These are phyloP conservation scores for Regulus satrapa DNA, from an alignment of 2,113 vertebrate genomes.

Conservation along the genomic window DNA sequence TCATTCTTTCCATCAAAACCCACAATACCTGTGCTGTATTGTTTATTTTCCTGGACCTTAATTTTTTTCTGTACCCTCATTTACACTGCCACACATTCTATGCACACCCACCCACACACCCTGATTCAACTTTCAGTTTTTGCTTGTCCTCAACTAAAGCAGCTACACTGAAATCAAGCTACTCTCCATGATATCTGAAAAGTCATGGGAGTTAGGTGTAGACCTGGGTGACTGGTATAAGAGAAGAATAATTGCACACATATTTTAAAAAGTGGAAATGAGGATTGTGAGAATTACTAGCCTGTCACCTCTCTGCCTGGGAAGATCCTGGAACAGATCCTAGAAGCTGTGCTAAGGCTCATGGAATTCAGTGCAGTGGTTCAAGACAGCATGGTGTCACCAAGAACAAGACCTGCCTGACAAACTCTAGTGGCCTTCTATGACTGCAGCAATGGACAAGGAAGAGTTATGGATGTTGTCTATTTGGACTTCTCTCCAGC, in stretches of 20 bases:
- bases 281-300: neutral
- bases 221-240: neutral
- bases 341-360: neutral
- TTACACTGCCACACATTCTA: neutral
- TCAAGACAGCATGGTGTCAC: neutral
- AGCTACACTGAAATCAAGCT: neutral
- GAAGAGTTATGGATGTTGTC: neutral
- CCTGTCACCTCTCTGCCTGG: neutral
- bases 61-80: neutral
- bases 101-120: rapidly evolving
- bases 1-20: neutral
- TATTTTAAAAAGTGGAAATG: neutral
- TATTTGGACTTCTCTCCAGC: neutral
- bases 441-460: neutral
- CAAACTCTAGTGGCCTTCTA: neutral
- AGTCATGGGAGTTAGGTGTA: neutral
- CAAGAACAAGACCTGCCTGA: neutral
- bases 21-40: neutral
- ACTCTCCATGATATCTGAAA: neutral
- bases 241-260: neutral
- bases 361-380: neutral
- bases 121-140: neutral
- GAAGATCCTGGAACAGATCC: neutral
- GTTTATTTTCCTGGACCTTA: neutral
- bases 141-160: neutral